These are phyloP conservation scores for Tautogolabrus adspersus DNA, from an alignment of 2,113 vertebrate species.

Conservation along the genomic window DNA sequence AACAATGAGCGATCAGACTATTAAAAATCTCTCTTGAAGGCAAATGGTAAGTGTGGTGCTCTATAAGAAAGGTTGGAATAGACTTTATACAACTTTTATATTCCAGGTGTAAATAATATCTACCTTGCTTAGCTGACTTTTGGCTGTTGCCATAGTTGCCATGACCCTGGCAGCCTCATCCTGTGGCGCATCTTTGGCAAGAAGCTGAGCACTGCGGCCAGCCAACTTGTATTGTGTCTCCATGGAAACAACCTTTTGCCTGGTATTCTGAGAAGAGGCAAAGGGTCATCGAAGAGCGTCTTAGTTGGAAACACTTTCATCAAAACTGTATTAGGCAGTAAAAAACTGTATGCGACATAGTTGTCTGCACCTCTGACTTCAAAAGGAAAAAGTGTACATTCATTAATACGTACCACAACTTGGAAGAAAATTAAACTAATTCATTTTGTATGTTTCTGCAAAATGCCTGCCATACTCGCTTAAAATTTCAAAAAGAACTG, in stretches of 20 bases:
- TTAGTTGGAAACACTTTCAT: conserved; percentile 1
- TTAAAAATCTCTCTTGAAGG: neutral
- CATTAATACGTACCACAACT: no score
- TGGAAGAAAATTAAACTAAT: no score
- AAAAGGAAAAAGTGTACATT: neutral
- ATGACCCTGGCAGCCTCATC: conserved; percentile 89
- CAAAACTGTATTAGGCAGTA: conserved; percentile 13
- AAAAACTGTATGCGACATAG: neutral
- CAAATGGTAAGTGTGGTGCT: neutral
- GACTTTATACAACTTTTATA: neutral
- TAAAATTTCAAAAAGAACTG: no score
- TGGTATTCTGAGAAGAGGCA: conserved; percentile 85
- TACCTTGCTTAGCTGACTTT: conserved; percentile 92
- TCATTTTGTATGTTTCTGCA: no score
- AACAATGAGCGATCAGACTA: neutral
- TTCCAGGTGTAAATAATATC: conserved; percentile 8
- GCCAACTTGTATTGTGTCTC: conserved; percentile 91
- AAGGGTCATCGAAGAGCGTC: conserved; percentile 17
- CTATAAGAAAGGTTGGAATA: neutral
- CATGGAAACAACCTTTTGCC: conserved; percentile 90
- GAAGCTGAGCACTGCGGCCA: conserved; percentile 87
- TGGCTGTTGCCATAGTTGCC: conserved; percentile 85
- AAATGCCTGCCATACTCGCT: no score
- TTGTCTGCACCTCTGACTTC: neutral
- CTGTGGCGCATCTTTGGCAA: conserved; percentile 88